phyloP scores from a whole-genome alignment of 2,888 invertebrate genomes.

The Synanthedon myopaeformis region DNA sequence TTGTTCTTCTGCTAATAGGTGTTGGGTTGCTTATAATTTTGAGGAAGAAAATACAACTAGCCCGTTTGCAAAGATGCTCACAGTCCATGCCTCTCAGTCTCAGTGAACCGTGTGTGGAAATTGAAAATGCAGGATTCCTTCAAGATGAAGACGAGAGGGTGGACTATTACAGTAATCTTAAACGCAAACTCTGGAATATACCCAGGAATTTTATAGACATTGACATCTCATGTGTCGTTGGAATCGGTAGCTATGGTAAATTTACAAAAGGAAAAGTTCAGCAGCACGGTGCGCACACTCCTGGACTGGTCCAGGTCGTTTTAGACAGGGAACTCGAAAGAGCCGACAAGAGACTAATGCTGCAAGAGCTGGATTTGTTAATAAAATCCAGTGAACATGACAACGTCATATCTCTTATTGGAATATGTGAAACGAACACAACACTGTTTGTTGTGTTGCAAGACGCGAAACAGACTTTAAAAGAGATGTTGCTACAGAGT shows the following conservation, averaged over 20 bases:
- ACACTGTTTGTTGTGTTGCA: slow-evolving; percentile 81
- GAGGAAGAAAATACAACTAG: slow-evolving; percentile 51
- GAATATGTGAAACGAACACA: slow-evolving; percentile 83
- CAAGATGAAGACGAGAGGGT: slow-evolving; percentile 77
- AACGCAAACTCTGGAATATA: slow-evolving; percentile 79
- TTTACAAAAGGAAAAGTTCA: slow-evolving; percentile 79
- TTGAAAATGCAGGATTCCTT: slow-evolving; percentile 83
- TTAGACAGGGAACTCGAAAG: slow-evolving; percentile 66
- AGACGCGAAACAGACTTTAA: slow-evolving; percentile 74
- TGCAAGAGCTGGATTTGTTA: slow-evolving; percentile 79
- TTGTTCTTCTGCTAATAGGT: slow-evolving; percentile 76
- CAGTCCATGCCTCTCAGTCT: slow-evolving; percentile 76
- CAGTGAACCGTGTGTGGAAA: slow-evolving; percentile 83
- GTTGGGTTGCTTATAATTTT: slow-evolving; percentile 74
- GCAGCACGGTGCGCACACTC: slow-evolving; percentile 67
- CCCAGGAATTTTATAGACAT: slow-evolving; percentile 79
- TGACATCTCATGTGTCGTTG: slow-evolving; percentile 76
- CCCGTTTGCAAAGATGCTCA: slow-evolving; percentile 56
- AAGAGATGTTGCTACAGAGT: slow-evolving; percentile 76
- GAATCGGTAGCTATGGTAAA: slow-evolving; percentile 82
- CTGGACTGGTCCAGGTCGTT: slow-evolving; percentile 75
- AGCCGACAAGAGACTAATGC: slow-evolving; percentile 64
- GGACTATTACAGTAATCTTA: slow-evolving; percentile 80
- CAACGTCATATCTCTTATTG: slow-evolving; percentile 79
- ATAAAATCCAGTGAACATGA: slow-evolving; percentile 77